Evolutionary conservation across 2,888 invertebrate species (phyloP), one percentile per base, ranked within the genome.

Genomic region (Heliconius sara): DNA sequence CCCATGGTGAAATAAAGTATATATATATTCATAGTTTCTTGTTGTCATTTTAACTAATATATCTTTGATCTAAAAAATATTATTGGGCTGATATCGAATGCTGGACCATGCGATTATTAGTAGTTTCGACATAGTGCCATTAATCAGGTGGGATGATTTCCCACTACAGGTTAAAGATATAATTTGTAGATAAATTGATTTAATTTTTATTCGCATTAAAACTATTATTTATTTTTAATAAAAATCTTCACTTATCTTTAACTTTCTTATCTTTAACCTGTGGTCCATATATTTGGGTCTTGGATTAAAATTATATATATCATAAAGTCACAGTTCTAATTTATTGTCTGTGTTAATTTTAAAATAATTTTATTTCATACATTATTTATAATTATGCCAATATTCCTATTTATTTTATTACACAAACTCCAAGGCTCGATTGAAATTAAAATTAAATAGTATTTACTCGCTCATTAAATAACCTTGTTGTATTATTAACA

Each of bases 11-110:
- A 85, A 78, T 81, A 80, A 84, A 85, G 83, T 84, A 86, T 91
- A 91, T 91, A 90, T 92, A 90, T 92, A 91, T 91, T 91, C 87
- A 88, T 88, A 87, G 86, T 88, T 87, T 87, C 86, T 88, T 89
- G 85, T 86, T 87, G 85, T 85, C 86, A 83, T n/a, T 60, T 10
- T 60, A 60, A n/a, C 84, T 83, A 87, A 85, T 87, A 88, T 88
- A 83, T 88, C 88, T 87, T 88, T 83, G 85, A 87, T 87, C 85
- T 82, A 73, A 78, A 81, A 87, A 85, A 85, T 76, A 84, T 86
- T 85, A 85, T 85, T 84, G 84, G 82, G 82, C 85, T 83, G 83
- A 87, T 87, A 90, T 90, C 87, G 87, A 88, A 86, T 85, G 87
- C 87, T 86, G 90, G 90, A 91, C 89, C 90, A 91, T 84, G 83